A percentile compares a stretch with the other conserved stretches of the same genome.
These are phyloP conservation scores for Mythimna pallens DNA, from an alignment of 2,888 invertebrate species.

Conservation along the genomic window DNA sequence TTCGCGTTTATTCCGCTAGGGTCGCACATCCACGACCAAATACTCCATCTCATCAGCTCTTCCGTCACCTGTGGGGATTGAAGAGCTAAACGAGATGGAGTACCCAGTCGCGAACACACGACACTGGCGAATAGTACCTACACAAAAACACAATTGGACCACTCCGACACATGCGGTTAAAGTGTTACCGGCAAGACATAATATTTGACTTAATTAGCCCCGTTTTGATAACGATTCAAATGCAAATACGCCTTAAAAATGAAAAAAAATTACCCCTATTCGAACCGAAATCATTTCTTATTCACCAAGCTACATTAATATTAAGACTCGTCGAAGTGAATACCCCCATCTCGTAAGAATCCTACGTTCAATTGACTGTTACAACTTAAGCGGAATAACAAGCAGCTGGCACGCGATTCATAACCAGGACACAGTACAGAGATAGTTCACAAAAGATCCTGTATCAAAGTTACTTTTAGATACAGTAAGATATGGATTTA, in stretches of 20 bases:
- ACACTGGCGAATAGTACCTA: too few relatives aligned
- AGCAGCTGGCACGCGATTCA: conserved; percentile 54
- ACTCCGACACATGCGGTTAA: too few relatives aligned
- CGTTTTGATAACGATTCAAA: neutral
- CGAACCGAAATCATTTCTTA: conserved; percentile 14
- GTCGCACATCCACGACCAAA: too few relatives aligned
- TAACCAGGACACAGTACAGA: conserved; percentile 16
- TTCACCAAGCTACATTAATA: conserved; percentile 19
- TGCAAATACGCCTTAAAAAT: neutral
- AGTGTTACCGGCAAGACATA: neutral
- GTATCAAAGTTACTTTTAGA: conserved; percentile 11
- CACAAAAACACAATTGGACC: too few relatives aligned
- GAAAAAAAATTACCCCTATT: too few relatives aligned
- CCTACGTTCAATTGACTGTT: conserved; percentile 63
- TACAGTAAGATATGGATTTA: conserved; percentile 4
- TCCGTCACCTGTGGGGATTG: too few relatives aligned
- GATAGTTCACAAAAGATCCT: conserved; percentile 22
- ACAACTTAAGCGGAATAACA: conserved; percentile 42
- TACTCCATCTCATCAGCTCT: too few relatives aligned
- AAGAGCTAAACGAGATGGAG: too few relatives aligned
- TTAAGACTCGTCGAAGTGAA: conserved; percentile 11
- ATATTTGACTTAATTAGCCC: too few relatives aligned
- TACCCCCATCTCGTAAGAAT: conserved; percentile 40
- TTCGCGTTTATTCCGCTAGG: too few relatives aligned
- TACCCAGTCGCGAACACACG: too few relatives aligned